A percentile compares a stretch with the other conserved stretches of the same genome.
phyloP scores from a whole-genome alignment of 2,797 vertebrate species.

The Danio kyathit region DNA sequence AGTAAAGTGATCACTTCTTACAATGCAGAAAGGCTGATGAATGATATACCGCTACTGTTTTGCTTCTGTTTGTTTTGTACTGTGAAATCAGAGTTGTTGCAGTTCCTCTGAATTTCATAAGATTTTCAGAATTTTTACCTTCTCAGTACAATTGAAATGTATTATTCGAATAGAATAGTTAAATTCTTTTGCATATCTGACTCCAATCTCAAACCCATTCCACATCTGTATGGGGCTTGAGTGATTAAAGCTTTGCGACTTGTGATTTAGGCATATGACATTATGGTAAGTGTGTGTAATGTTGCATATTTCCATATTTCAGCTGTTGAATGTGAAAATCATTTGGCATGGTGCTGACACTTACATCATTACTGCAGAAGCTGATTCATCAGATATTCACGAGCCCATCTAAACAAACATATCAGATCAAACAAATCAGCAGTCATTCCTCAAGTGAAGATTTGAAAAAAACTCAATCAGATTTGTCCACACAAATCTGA shows the following conservation, averaged over 20 bases:
- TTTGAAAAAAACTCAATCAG: not conserved
- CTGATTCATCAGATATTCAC: not conserved
- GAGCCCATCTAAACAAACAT: not conserved
- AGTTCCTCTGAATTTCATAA: too few relatives aligned
- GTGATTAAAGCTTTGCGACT: not conserved
- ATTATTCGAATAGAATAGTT: too few relatives aligned
- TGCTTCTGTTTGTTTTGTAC: too few relatives aligned
- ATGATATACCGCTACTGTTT: too few relatives aligned
- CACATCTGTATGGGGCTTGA: not conserved
- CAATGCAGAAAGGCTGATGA: too few relatives aligned
- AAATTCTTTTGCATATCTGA: not conserved
- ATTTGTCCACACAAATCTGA: not conserved
- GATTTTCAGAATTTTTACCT: too few relatives aligned
- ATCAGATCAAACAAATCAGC: not conserved
- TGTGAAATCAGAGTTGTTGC: too few relatives aligned
- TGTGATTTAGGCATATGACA: not conserved
- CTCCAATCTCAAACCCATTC: not conserved
- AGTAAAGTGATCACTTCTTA: too few relatives aligned
- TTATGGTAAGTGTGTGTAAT: not conserved
- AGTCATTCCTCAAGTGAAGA: not conserved
- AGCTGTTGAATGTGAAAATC: slow-evolving; percentile 7
- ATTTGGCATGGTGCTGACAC: not conserved
- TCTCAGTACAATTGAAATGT: too few relatives aligned
- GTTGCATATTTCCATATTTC: not conserved
- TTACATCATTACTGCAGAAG: not conserved